Evolutionary conservation across 2,888 invertebrate genomes (phyloP).

Genomic region (Phengaris alcon): DNA sequence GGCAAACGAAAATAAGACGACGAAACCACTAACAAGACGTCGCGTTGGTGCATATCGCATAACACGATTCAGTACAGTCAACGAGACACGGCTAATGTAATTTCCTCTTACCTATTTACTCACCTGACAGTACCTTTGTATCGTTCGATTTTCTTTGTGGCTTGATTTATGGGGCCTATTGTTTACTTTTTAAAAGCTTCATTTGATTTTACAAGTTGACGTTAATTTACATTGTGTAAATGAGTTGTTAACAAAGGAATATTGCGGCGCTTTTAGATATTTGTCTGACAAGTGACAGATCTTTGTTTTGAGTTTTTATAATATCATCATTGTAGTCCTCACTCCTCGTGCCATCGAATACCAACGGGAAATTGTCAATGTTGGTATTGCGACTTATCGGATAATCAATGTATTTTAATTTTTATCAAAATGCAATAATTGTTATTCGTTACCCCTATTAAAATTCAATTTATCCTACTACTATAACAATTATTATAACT

Average conservation of each 20-base stretch:
- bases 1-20: neutral
- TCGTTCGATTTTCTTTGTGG: slow-evolving; percentile 19
- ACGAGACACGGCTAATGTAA: slow-evolving; percentile 55
- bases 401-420: no score
- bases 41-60: slow-evolving; percentile 29
- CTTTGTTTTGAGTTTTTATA: no score
- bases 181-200: slow-evolving; percentile 20
- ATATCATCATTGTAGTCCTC: no score
- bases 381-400: no score
- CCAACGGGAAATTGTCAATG: no score
- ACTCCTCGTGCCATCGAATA: no score
- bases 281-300: no score
- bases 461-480: no score
- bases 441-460: no score
- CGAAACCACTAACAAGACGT: neutral
- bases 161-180: slow-evolving; percentile 21
- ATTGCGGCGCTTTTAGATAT: neutral
- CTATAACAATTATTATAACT: no score
- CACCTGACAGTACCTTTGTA: slow-evolving; percentile 42
- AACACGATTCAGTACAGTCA: slow-evolving; percentile 47
- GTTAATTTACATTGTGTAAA: slow-evolving; percentile 21
- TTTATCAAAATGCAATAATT: no score
- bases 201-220: slow-evolving; percentile 21
- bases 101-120: slow-evolving; percentile 47
- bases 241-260: slow-evolving; percentile 4